Base-by-base conservation (phyloP, 2,113 vertebrate species). In the Psilopsiagon aurifrons region DNA sequence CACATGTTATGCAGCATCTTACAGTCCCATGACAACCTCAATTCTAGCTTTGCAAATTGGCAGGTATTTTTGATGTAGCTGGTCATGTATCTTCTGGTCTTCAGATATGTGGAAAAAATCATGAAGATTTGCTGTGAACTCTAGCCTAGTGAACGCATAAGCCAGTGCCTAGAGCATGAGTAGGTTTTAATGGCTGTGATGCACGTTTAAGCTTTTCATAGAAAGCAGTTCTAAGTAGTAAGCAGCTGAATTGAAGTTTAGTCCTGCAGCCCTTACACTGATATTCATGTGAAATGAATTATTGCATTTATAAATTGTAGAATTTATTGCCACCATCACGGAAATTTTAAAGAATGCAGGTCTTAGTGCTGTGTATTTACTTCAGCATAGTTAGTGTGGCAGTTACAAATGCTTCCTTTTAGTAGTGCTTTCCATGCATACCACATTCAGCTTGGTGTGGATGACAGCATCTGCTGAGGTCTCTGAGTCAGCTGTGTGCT, bases 241-340 rank as follows among this genome's bases (percentile, higher is more conserved):
- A 77, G 69, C 57, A 75, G 80, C 67, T 28, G 29, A 86, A 43
- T 52, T 81, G 23, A 90, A 77, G 27, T 74, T 86, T 88, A 73
- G 44, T 93, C 41, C 44, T 84, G 88, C 63, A 95, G 47, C 70
- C 76, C 62, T 92, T 92, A 91, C 80, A 44, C 84, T 74, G 79
- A 29, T 91, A 80, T 73, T 97, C 46, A 37, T 73, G 28, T 70
- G 55, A 90, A 92, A 88, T 82, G 35, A 93, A n/a, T 67, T 31
- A 73, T 46, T 68, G 60, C 71, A 41, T 71, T 92, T 75, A 51
- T 1, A 35, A 95, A n/a, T 31, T 68, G 43, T 31, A 81, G 55
- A 59, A 78, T 87, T 76, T 94, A 76, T 69, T 93, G 31, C 41
- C 49, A 25, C 92, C 52, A 69, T 43, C 11, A 46, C 47, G 63